Evolutionary conservation across 1,140 invertebrate species (phyloP).

Genomic region (Agrypnia vestita): DNA sequence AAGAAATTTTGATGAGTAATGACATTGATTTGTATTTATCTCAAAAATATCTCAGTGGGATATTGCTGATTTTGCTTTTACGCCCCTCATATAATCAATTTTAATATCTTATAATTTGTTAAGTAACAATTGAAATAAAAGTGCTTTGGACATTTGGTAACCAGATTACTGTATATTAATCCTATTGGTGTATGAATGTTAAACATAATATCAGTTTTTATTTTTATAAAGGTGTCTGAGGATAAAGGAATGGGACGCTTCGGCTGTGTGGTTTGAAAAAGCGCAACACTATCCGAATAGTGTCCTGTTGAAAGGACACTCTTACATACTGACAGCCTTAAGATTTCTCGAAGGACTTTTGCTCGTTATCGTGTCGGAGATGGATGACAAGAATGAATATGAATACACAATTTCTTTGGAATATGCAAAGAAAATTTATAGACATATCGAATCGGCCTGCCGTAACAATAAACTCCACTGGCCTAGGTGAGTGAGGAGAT

Average conservation of each 20-base stretch:
- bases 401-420: not conserved
- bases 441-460: not conserved
- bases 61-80: no score
- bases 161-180: no score
- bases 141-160: no score
- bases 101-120: no score
- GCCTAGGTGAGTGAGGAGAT: no score
- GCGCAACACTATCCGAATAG: not conserved
- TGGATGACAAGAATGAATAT: slow-evolving; percentile 51
- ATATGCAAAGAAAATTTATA: slow-evolving; percentile 52
- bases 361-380: slow-evolving; percentile 65
- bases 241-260: slow-evolving; percentile 66
- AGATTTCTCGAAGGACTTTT: slow-evolving; percentile 69
- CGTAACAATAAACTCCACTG: no score
- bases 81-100: no score
- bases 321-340: slow-evolving; percentile 64
- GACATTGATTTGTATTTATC: no score
- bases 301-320: slow-evolving; percentile 51
- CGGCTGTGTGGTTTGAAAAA: not conserved
- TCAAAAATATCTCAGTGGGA: no score
- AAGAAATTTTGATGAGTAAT: no score
- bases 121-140: no score
- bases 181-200: no score
- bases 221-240: slow-evolving; percentile 59
- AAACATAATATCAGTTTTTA: not conserved